These are phyloP conservation scores for Coryphaenoides rupestris DNA, from an alignment of 2,113 vertebrate species.

Conservation along the genomic window DNA sequence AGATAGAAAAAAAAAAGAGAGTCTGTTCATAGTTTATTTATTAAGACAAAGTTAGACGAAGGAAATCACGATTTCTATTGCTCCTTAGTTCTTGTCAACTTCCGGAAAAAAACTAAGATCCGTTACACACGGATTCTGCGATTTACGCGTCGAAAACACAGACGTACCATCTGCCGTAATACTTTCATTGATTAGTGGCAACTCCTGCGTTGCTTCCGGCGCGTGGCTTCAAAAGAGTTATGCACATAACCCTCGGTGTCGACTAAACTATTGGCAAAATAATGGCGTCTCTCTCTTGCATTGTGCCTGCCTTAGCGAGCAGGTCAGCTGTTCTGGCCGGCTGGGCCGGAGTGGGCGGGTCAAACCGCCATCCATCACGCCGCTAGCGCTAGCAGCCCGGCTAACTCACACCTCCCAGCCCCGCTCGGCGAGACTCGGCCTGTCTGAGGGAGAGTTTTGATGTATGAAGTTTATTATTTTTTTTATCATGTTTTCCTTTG, in stretches of 20 bases:
- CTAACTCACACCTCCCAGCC: constrained; percentile 40
- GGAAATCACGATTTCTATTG: not conserved
- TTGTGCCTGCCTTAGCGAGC: constrained; percentile 43
- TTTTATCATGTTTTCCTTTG: no score
- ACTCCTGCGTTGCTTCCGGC: constrained; percentile 23
- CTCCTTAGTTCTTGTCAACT: not conserved
- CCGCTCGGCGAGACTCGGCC: not conserved
- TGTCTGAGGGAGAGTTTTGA: constrained; percentile 13
- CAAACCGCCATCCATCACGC: constrained; percentile 54
- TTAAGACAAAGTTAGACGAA: constrained; percentile 10
- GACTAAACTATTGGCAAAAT: constrained; percentile 59
- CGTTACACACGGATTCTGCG: constrained; percentile 6
- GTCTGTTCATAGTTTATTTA: not conserved
- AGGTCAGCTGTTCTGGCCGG: constrained; percentile 51
- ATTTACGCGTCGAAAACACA: not conserved
- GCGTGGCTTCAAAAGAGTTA: constrained; percentile 49
- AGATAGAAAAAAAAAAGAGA: not conserved
- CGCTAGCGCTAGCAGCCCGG: constrained; percentile 45
- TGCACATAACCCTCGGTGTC: constrained; percentile 52
- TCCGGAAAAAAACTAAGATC: not conserved
- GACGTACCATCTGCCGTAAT: constrained; percentile 3
- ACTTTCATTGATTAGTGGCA: constrained; percentile 37
- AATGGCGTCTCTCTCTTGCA: constrained; percentile 62
- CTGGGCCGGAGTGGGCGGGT: constrained; percentile 58
- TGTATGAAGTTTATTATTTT: no score